Conservation (phyloP, 2,888 invertebrate species). For the Anagyrus pseudococci region DNA sequence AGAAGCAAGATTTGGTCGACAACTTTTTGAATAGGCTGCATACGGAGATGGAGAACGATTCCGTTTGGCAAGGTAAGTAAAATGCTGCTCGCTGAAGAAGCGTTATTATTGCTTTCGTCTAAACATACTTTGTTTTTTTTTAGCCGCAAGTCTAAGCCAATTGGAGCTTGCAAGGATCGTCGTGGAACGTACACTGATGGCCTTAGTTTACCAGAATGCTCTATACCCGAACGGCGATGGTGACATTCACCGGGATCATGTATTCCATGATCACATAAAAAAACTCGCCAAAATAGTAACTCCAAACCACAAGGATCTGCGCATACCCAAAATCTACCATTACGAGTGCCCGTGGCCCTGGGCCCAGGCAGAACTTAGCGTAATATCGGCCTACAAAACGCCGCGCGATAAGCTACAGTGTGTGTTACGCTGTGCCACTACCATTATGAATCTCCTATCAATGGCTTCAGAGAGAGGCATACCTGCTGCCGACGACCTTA, state of each 20-base stretch:
- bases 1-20: conserved; percentile 88
- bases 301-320: conserved; percentile 80
- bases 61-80: conserved; percentile 73
- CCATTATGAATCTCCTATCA: conserved; percentile 91
- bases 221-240: conserved; percentile 97
- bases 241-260: conserved; percentile 88
- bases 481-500: conserved; percentile 93
- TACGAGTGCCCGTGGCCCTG: conserved; percentile 96
- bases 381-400: conserved; percentile 90
- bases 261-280: conserved; percentile 87
- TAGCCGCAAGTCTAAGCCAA: conserved; percentile 76
- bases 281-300: conserved; percentile 78
- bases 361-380: conserved; percentile 87
- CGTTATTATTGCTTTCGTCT: too few species aligned
- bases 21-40: conserved; percentile 78
- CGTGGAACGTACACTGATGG: conserved; percentile 91
- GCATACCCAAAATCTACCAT: conserved; percentile 82
- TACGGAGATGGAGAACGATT: conserved; percentile 73
- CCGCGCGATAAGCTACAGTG: conserved; percentile 87
- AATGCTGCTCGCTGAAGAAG: neutral
- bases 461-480: conserved; percentile 79
- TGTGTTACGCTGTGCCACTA: conserved; percentile 85
- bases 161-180: conserved; percentile 79
- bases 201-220: conserved; percentile 88
- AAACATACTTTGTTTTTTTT: neutral